These are phyloP conservation scores for Dinocampus coccinellae DNA, from an alignment of 2,888 invertebrate species.

Conservation along the genomic window DNA sequence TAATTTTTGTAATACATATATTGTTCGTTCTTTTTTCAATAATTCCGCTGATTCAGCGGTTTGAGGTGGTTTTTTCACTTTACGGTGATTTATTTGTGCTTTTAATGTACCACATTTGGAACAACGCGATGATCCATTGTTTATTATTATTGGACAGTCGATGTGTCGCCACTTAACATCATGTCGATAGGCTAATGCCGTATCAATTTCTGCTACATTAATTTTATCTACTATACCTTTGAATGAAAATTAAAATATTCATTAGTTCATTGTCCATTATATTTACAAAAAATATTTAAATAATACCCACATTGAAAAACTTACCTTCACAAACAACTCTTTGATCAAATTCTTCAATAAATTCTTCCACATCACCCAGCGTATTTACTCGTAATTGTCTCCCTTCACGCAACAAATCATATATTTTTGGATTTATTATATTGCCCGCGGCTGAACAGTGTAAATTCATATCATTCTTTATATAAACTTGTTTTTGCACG, in stretches of 20 bases:
- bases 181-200: conserved; percentile 51
- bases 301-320: conserved; percentile 4
- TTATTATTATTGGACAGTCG: conserved; percentile 58
- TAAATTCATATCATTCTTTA: conserved; percentile 61
- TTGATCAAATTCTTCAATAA: conserved; percentile 62
- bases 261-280: neutral
- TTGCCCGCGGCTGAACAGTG: conserved; percentile 56
- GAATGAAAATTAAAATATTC: conserved; percentile 16
- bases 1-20: conserved; percentile 45
- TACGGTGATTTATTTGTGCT: conserved; percentile 37
- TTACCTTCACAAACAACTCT: conserved; percentile 61
- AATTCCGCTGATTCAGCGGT: conserved; percentile 40
- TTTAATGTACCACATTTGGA: conserved; percentile 55
- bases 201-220: conserved; percentile 40
- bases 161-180: conserved; percentile 61
- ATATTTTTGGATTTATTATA: conserved; percentile 57
- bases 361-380: conserved; percentile 59
- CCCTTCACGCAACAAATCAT: conserved; percentile 57
- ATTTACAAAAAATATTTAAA: conserved; percentile 5
- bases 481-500: conserved; percentile 61
- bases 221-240: conserved; percentile 44
- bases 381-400: conserved; percentile 52
- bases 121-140: conserved; percentile 55
- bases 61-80: conserved; percentile 37
- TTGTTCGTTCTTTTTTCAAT: conserved; percentile 46